phyloP scores from a whole-genome alignment of 2,113 vertebrate species.

The Tenebrosternarchus preto region DNA sequence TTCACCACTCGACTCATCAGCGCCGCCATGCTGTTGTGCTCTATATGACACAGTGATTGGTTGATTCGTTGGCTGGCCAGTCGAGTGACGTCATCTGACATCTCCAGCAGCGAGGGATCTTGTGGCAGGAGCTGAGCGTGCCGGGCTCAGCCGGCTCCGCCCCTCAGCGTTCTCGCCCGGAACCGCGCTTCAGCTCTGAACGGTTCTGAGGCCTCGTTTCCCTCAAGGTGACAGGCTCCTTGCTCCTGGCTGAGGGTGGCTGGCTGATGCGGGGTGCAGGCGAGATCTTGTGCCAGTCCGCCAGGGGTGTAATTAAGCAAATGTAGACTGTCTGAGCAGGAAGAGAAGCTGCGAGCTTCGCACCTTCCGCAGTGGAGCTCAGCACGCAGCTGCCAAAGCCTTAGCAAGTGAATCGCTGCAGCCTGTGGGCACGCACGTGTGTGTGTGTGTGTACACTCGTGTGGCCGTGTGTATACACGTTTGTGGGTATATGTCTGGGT shows the following conservation, averaged over 20 bases:
- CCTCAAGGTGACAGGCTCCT: too few species aligned
- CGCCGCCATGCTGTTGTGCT: not conserved
- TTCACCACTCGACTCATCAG: not conserved
- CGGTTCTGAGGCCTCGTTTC: conserved; percentile 50
- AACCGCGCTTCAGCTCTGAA: conserved; percentile 36
- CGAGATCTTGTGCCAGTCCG: conserved; percentile 42
- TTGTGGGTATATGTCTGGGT: too few species aligned
- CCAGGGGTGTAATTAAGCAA: conserved; percentile 58
- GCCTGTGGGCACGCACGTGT: not conserved
- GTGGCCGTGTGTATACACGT: too few species aligned
- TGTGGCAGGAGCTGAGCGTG: not conserved
- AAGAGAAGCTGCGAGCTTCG: not conserved
- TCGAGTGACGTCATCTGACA: too few species aligned
- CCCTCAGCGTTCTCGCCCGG: too few species aligned
- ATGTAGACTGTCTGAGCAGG: conserved; percentile 52
- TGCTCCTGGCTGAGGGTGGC: conserved; percentile 39
- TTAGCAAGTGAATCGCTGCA: not conserved
- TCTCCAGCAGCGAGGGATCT: too few species aligned
- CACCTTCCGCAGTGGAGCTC: conserved; percentile 1
- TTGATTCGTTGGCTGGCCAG: not conserved
- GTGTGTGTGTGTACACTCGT: too few species aligned
- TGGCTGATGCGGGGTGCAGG: too few species aligned
- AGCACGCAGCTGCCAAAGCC: not conserved
- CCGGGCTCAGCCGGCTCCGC: too few species aligned
- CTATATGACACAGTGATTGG: not conserved